Evolutionary conservation across 2,888 invertebrate genomes (phyloP), one percentile per base, ranked within the genome.

Genomic region (Drosophila phalerata): DNA sequence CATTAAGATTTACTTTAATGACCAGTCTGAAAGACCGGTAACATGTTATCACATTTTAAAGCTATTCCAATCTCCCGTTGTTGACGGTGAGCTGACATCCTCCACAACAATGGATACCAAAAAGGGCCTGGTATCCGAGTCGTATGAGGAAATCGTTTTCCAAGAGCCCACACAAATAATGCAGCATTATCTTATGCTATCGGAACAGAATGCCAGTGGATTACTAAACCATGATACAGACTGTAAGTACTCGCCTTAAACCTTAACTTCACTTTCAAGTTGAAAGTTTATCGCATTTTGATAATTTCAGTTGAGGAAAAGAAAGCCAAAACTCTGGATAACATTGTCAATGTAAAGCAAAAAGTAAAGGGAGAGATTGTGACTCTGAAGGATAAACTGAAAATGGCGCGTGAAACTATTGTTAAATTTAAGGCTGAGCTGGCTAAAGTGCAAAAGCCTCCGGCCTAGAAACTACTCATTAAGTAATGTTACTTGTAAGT

Each of bases 1-100:
- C 37, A 98, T 99, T 60, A 99, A 99, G 92, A 97, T 99, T 72
- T 98, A 98, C 92, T 99, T 99, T 88, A 96, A 97, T 90, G 99
- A 99, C 93, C 97, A 97, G 1, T 98, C 98, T 89, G 99, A 91
- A 66, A 94, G 95, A 1, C 93, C 98, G 95, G 97, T 98, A 0
- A 98, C 98, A 0, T 94, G 99, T 76, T 98, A 98, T 92, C 99
- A 99, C 91, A 96, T 98, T 55, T 93, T 99, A 52, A 99, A 99
- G 93, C 93, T 99, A 10, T 99, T 99, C 92, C 98, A 98, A 93
- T 97, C 97, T 4, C 95, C 95, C 0, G 94, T 94, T 0, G 92
- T 92, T 89, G 92, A 93, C 40, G 90, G 91, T 5, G 92, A 92
- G 51, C 81, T 91, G 1, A 85, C 86, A 0, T 80, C 90, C 5